phyloP scores from a whole-genome alignment of 2,113 vertebrate species.

The Paracanthobrama guichenoti region DNA sequence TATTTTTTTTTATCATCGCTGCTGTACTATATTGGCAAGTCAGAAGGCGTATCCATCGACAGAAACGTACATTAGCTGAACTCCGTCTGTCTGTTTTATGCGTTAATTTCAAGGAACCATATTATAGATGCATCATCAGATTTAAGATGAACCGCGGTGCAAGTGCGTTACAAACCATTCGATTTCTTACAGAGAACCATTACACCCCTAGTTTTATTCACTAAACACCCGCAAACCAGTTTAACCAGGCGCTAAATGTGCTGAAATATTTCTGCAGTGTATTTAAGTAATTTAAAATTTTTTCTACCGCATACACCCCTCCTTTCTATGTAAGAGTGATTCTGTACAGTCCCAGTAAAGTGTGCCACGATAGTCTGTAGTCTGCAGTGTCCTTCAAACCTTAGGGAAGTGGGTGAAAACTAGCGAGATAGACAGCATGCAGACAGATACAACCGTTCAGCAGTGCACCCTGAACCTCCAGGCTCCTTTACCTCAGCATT shows the following conservation, averaged over 20 bases:
- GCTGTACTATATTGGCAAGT: no score
- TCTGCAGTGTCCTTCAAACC: neutral
- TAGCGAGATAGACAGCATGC: slow-evolving; percentile 71
- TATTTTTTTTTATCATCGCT: no score
- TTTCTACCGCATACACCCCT: neutral
- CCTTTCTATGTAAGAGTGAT: neutral
- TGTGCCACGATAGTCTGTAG: neutral
- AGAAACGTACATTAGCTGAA: no score
- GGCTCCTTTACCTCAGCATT: slow-evolving; percentile 42
- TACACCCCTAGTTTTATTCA: neutral
- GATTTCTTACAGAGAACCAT: no score
- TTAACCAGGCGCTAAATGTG: neutral
- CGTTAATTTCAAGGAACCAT: no score
- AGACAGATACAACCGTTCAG: slow-evolving; percentile 25
- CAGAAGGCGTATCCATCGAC: no score
- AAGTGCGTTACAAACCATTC: no score
- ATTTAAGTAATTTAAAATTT: neutral
- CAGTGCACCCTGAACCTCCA: slow-evolving; percentile 34
- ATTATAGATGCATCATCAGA: no score
- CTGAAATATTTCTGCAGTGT: neutral
- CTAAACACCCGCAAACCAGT: neutral
- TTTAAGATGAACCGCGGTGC: no score
- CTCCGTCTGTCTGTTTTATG: no score
- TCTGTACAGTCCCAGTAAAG: neutral
- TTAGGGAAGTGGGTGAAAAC: slow-evolving; percentile 49